A percentile compares a stretch with the other conserved stretches of the same genome.
These are phyloP conservation scores for Tachina fera DNA, from an alignment of 2,888 invertebrate genomes.

Conservation along the genomic window DNA sequence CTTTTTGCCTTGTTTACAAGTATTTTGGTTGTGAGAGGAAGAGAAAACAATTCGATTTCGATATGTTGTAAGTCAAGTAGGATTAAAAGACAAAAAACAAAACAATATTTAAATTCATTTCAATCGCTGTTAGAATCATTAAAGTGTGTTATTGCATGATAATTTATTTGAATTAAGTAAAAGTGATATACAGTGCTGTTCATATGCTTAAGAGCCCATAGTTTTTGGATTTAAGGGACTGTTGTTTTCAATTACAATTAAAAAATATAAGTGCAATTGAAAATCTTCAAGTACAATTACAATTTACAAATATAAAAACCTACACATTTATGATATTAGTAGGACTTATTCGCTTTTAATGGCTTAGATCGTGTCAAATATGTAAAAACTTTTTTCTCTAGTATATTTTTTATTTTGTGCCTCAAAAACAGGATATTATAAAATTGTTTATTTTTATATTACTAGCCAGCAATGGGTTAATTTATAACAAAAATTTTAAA, in stretches of 20 bases:
- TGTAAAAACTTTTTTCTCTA: too few species aligned
- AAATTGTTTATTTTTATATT: too few species aligned
- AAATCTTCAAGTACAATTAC: too few species aligned
- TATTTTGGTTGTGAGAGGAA: background rate
- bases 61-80: slow-evolving; percentile 1
- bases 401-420: too few species aligned
- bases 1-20: background rate
- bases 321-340: too few species aligned
- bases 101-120: slow-evolving; percentile 11
- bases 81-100: background rate
- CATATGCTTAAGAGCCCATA: background rate
- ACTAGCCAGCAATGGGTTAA: too few species aligned
- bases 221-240: background rate
- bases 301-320: too few species aligned
- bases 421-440: too few species aligned
- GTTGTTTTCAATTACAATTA: background rate
- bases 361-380: too few species aligned
- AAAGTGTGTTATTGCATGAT: background rate
- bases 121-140: background rate
- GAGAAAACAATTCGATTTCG: background rate
- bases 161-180: background rate
- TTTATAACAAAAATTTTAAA: too few species aligned
- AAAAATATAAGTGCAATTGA: background rate
- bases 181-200: background rate
- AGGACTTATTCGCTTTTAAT: too few species aligned